Base-by-base conservation (phyloP, 1,140 invertebrate species). In the Trichogramma pretiosum region DNA sequence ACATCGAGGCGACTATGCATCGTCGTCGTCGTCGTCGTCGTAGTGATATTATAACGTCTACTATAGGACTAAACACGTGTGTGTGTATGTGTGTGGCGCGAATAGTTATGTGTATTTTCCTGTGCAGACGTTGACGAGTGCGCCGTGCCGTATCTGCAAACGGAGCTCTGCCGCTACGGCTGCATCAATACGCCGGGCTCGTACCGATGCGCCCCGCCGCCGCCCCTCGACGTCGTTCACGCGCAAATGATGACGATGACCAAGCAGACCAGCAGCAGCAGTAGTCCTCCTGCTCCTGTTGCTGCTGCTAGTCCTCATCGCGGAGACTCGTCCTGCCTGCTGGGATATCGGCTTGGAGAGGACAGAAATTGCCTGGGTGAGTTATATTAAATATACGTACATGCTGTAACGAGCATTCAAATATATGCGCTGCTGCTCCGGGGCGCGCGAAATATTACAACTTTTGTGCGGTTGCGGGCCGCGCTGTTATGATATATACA, bases 111-210 rank as follows among this genome's bases (percentile, higher is more conserved):
- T n/a, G n/a, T n/a, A n/a, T n/a, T n/a, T 11, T 11, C 24, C 24
- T 5, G 5, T 28, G 17, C 56, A 79, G 80, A 82, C 60, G 72
- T 82, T 39, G 75, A 82, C 60, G 80, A 82, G 55, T 82, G 80
- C 53, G 59, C 59, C 18, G 62, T 72, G 16, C 67, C 71, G 24
- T 72, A 73, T 50, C 60, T 70, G n/a, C 65, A 68, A 53, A 65
- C 62, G 45, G 65, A 69, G 46, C 54, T 62, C 40, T 76, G 74
- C 58, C 62, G 63, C 37, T 67, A 68, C 34, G 66, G 67, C 18
- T 77, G 74, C 54, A 64, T 74, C 54, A 76, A 76, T 53, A 75
- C 69, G n/a, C 66, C 70, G 17, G 75, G 74, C 7, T 73, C 72
- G 48, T 74, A 72, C 48, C 56, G 62, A 22, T 73, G 72, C 47